Evolutionary conservation across 2,797 vertebrate genomes (phyloP), one percentile per base, ranked within the genome.

Genomic region (Uromys caudimaculatus): DNA sequence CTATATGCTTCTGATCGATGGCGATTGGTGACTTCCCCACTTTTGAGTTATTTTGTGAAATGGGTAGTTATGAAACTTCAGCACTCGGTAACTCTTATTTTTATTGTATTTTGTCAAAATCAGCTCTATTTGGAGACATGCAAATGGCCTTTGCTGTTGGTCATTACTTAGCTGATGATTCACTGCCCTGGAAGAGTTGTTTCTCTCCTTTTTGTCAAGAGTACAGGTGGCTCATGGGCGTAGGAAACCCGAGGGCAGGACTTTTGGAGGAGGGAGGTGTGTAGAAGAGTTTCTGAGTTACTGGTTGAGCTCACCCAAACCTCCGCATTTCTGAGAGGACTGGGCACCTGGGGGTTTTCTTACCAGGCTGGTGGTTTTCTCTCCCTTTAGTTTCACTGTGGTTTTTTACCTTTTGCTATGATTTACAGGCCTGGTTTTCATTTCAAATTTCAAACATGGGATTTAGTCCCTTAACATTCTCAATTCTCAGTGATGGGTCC

Each of bases 401-500:
- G 52, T 78, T 95, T 93, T 62, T 19, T 35, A 21, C 91, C 64
- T 94, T 93, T 89, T 29, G 32, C 44, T 93, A 4, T 84, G 58
- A 79, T 94, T 95, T 94, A 89, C 54, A 95, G 60, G 38, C 93
- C 79, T 94, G 79, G 16, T 92, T 96, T 97, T 92, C 56, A 96
- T 94, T 97, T 95, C 76, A 91, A n/a, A 64, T 38, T 97, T 95
- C 95, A 79, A 92, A 60, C n/a, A 11, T 62, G 29, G 44, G 27
- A 52, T 58, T 69, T 94, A 75, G 67, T 27, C 17, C 44, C 54
- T 85, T 75, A 71, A 47, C 2, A 71, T 23, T 62, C 64, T 92
- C 60, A 71, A 64, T 93, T 97, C 23, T 96, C 83, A 95, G 5
- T 91, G 87, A 44, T 89, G 99, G 98, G 98, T 97, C 96, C 99